Evolutionary conservation across 2,797 vertebrate genomes (phyloP).

Genomic region (Chelonia mydas): DNA sequence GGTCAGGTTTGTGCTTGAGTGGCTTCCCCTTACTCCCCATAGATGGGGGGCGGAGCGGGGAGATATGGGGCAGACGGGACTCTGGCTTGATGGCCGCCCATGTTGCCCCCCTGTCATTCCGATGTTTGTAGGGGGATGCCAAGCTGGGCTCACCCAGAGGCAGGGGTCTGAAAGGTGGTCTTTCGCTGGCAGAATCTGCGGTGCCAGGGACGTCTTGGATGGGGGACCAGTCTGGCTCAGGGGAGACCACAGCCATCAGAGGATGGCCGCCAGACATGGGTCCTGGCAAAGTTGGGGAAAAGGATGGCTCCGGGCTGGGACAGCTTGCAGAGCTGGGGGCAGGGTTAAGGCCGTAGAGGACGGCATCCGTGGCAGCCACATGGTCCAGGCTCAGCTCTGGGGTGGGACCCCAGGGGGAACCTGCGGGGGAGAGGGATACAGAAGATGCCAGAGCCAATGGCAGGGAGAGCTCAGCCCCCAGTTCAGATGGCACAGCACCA

Average conservation of each 20-base stretch:
- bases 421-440: neutral
- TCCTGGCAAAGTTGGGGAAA: neutral
- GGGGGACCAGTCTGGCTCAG: no score
- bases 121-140: neutral
- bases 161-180: neutral
- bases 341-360: neutral
- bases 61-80: neutral
- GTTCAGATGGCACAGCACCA: neutral
- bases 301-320: neutral
- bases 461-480: neutral
- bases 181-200: neutral
- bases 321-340: neutral
- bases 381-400: neutral
- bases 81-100: neutral
- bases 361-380: neutral
- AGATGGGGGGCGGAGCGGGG: neutral
- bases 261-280: neutral
- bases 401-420: neutral
- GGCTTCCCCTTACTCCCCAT: neutral
- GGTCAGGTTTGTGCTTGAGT: neutral
- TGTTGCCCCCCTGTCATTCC: fast-evolving
- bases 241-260: no score
- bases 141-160: neutral
- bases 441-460: neutral
- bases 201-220: neutral